Conservation (phyloP, 2,888 invertebrate genomes). For the Drosophila ezoana region DNA sequence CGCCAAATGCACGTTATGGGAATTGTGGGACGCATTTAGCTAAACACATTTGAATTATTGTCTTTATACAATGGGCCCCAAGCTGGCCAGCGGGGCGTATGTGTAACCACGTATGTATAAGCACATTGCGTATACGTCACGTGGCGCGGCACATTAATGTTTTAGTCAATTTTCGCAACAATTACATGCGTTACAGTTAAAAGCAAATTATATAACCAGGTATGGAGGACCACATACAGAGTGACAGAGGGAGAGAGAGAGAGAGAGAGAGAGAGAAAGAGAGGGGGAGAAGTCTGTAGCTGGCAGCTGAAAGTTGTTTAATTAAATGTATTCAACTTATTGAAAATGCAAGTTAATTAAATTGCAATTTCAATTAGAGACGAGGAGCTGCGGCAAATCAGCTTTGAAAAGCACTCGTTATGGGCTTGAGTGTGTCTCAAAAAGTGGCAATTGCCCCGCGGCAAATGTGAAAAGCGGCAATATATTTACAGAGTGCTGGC, state of each 20-base stretch:
- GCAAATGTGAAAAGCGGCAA: conserved; percentile 32
- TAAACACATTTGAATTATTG: conserved; percentile 60
- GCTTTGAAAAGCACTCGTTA: background rate
- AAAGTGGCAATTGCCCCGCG: conserved; percentile 7
- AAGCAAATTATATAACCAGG: conserved; percentile 4
- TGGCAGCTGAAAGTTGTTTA: conserved; percentile 10
- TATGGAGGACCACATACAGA: background rate
- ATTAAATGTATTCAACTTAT: conserved; percentile 27
- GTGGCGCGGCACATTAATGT: background rate
- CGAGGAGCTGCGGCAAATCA: background rate
- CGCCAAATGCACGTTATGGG: conserved; percentile 58
- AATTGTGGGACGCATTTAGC: conserved; percentile 52
- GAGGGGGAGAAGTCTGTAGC: too few species aligned
- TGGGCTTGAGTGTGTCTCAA: background rate
- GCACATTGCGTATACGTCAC: conserved; percentile 30
- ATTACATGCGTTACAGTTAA: background rate
- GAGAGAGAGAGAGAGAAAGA: background rate
- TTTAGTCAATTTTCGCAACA: background rate
- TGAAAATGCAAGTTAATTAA: conserved; percentile 56
- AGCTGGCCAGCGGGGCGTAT: conserved; percentile 25
- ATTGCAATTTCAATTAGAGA: conserved; percentile 37
- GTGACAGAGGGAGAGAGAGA: background rate
- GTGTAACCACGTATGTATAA: conserved; percentile 14
- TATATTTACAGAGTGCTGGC: conserved; percentile 9
- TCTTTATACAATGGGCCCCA: conserved; percentile 12